Conservation (phyloP, 1,140 invertebrate species). For the Penaeus indicus region DNA sequence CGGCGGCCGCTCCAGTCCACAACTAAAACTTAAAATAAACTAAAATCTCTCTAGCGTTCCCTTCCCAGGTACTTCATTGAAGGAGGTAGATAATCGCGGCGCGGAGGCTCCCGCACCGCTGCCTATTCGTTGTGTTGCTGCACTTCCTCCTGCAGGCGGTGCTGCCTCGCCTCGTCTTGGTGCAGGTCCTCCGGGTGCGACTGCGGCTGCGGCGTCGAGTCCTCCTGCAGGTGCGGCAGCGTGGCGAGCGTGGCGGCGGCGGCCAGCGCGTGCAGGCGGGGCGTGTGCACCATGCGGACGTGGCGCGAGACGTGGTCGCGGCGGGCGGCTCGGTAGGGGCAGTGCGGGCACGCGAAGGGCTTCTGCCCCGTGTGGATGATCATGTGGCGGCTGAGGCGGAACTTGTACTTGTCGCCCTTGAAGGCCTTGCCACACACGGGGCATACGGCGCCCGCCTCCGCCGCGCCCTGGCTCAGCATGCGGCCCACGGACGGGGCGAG, state of each 20-base stretch:
- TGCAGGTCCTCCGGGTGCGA: not conserved
- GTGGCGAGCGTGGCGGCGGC: constrained; percentile 57
- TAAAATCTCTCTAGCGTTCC: too few species aligned
- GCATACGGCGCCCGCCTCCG: constrained; percentile 48
- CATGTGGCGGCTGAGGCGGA: constrained; percentile 65
- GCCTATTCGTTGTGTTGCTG: constrained; percentile 24
- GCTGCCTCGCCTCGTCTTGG: not conserved
- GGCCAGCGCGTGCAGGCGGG: constrained; percentile 55
- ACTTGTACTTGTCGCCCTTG: constrained; percentile 62
- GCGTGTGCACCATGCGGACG: constrained; percentile 63
- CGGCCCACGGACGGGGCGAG: constrained; percentile 37
- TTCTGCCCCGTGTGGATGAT: constrained; percentile 71
- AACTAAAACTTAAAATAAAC: too few species aligned
- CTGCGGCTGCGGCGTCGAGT: not conserved
- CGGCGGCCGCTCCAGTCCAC: too few species aligned
- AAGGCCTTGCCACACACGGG: constrained; percentile 59
- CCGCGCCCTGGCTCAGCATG: constrained; percentile 26
- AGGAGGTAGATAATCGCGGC: too few species aligned
- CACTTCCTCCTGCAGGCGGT: constrained; percentile 43
- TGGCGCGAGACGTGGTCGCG: constrained; percentile 65
- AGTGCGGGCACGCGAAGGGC: constrained; percentile 72
- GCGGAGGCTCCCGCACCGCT: not conserved
- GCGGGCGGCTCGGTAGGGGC: constrained; percentile 64
- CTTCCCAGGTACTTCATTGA: too few species aligned
- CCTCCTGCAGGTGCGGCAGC: constrained; percentile 32